Evolutionary conservation across 2,888 invertebrate genomes (phyloP).

Genomic region (Melanotus villosus): DNA sequence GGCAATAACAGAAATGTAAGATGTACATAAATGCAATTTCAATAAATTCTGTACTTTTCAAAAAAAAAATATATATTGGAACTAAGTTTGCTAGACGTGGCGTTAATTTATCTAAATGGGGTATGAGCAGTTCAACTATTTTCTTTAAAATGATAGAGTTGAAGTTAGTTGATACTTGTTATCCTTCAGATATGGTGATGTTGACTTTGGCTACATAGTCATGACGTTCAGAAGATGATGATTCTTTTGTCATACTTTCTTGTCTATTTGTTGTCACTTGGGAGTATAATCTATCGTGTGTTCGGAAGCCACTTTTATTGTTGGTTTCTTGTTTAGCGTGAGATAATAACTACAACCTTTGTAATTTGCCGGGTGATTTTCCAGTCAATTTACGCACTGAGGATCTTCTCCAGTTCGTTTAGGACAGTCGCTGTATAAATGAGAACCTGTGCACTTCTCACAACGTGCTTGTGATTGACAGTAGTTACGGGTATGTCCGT

Average conservation of each 20-base stretch:
- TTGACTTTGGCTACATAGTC: constrained; percentile 7
- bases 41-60: no score
- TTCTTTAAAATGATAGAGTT: constrained; percentile 1
- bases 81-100: constrained; percentile 7
- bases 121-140: constrained; percentile 12
- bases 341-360: constrained; percentile 13
- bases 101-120: constrained; percentile 15
- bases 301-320: no score
- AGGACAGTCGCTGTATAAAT: neutral
- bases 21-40: no score
- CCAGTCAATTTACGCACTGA: constrained; percentile 1
- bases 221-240: neutral
- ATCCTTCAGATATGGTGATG: neutral
- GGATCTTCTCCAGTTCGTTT: constrained; percentile 8
- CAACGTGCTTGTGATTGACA: constrained; percentile 10
- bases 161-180: constrained; percentile 11
- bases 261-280: constrained; percentile 10
- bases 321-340: constrained; percentile 15
- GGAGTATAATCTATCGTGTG: constrained; percentile 6
- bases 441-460: neutral
- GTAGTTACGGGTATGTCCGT: constrained; percentile 19
- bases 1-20: no score
- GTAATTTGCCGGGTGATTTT: constrained; percentile 3
- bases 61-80: neutral
- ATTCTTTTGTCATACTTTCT: constrained; percentile 15